Conservation (phyloP, 2,888 invertebrate genomes). For the Chloroclystis v-ata region DNA sequence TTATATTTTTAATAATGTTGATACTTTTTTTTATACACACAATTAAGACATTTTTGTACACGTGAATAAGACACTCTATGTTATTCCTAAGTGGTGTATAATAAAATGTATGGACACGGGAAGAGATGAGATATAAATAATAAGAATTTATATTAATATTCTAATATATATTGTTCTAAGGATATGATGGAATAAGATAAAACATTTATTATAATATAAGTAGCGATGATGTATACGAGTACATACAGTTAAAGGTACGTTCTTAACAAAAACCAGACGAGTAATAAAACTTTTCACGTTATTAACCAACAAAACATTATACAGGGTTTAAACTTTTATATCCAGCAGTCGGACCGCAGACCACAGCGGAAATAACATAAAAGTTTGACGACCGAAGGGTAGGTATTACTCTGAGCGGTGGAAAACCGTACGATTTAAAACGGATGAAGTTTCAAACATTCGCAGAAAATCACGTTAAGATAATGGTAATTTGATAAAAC, state of each 20-base stretch:
- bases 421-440: not conserved
- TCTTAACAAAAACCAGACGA: not conserved
- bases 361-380: constrained; percentile 29
- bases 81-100: too few relatives aligned
- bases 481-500: too few relatives aligned
- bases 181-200: too few relatives aligned
- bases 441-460: not conserved
- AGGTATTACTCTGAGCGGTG: not conserved
- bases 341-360: constrained; percentile 13
- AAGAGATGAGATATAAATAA: too few relatives aligned
- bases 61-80: too few relatives aligned
- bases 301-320: constrained; percentile 3
- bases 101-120: too few relatives aligned
- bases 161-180: too few relatives aligned
- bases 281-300: not conserved
- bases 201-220: not conserved
- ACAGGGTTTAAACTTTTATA: constrained; percentile 13
- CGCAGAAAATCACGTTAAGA: too few relatives aligned
- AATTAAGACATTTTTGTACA: too few relatives aligned
- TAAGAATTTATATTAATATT: too few relatives aligned
- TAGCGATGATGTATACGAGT: not conserved
- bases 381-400: constrained; percentile 27
- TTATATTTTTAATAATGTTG: too few relatives aligned
- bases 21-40: too few relatives aligned
- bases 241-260: not conserved